phyloP scores from a whole-genome alignment of 2,888 invertebrate genomes.

The Galeopsomyia nigrocyanea region DNA sequence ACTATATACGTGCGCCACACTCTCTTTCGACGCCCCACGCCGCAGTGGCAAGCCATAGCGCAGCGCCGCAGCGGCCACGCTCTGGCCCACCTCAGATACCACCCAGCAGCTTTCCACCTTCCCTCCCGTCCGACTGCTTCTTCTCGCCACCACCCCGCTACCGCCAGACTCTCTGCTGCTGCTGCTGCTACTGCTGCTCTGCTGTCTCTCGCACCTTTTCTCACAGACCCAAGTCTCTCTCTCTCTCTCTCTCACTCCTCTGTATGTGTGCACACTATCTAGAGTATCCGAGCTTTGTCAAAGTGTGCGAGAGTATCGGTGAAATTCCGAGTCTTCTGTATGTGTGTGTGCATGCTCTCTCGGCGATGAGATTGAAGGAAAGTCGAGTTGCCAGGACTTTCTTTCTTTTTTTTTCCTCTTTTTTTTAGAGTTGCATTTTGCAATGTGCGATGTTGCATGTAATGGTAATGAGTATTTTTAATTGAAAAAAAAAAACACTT shows the following conservation, averaged over 20 bases:
- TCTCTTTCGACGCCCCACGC: conserved; percentile 53
- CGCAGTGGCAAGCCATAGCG: conserved; percentile 59
- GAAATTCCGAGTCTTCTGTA: background rate
- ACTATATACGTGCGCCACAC: conserved; percentile 25
- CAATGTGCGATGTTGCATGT: too few relatives aligned
- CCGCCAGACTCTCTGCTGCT: background rate
- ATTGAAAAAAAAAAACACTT: too few relatives aligned
- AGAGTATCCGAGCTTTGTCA: too few relatives aligned
- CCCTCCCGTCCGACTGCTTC: conserved; percentile 51
- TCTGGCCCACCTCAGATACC: conserved; percentile 66
- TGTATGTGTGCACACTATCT: too few relatives aligned
- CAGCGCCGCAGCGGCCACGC: conserved; percentile 66
- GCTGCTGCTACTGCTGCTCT: background rate
- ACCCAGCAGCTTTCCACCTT: conserved; percentile 52
- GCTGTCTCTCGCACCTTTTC: conserved; percentile 12
- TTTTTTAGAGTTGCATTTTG: too few relatives aligned
- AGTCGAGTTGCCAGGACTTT: too few relatives aligned
- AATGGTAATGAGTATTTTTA: too few relatives aligned
- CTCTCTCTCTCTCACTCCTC: background rate
- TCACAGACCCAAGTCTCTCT: background rate
- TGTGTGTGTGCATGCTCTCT: background rate
- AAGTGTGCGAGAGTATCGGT: too few relatives aligned
- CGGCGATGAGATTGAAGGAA: too few relatives aligned
- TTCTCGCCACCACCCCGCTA: conserved; percentile 53
- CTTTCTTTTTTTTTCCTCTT: too few relatives aligned